A percentile compares a stretch with the other conserved stretches of the same genome.
Conservation (phyloP, 2,113 vertebrate species). For the Thunnus thynnus region DNA sequence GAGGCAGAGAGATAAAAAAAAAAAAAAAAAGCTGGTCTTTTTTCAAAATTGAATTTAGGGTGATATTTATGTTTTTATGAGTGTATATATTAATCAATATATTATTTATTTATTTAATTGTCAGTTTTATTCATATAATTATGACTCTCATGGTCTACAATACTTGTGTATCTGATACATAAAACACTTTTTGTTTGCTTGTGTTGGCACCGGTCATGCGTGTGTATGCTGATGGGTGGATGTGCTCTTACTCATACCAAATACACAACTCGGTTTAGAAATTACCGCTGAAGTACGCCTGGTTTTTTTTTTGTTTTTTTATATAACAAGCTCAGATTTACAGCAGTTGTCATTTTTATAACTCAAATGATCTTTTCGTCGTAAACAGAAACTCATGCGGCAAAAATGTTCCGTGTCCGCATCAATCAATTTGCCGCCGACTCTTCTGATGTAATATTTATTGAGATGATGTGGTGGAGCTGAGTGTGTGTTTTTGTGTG, state of each 20-base stretch:
- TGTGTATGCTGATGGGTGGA: neutral
- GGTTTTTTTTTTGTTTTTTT: neutral
- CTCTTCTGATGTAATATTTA: neutral
- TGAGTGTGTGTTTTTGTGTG: neutral
- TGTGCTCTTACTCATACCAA: neutral
- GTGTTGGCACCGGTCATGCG: neutral
- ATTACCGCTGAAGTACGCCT: neutral
- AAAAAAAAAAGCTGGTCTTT: too few relatives aligned
- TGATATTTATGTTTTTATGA: too few relatives aligned
- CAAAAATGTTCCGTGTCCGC: neutral
- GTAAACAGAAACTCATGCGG: neutral
- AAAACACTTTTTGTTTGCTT: neutral
- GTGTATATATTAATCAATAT: too few relatives aligned
- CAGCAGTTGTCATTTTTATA: neutral
- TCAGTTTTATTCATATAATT: too few relatives aligned
- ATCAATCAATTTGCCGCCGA: neutral
- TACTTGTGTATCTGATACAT: neutral
- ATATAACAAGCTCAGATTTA: neutral
- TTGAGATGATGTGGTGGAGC: neutral
- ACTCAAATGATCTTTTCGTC: constrained; percentile 8
- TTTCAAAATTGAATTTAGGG: too few relatives aligned
- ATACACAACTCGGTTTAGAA: neutral
- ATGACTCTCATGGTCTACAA: too few relatives aligned
- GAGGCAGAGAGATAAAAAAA: too few relatives aligned
- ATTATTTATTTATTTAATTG: too few relatives aligned